Percentiles rank a stretch among this genome's conserved stretches.
phyloP scores from a whole-genome alignment of 2,797 vertebrate genomes.

The Trichosurus vulpecula region DNA sequence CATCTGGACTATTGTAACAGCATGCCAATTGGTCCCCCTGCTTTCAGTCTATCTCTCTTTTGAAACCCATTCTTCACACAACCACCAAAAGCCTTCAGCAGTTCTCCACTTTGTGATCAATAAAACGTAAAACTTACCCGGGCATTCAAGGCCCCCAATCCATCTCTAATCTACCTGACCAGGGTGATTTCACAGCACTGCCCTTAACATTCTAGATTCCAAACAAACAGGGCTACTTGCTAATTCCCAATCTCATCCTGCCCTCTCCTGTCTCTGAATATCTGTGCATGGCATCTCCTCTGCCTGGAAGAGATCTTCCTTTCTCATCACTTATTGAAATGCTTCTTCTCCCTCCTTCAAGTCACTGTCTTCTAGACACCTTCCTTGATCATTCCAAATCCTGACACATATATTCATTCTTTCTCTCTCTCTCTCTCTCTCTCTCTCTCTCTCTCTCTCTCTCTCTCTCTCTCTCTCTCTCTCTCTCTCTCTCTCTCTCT shows the following conservation, averaged over 20 bases:
- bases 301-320: not conserved
- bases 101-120: not conserved
- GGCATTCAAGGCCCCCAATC: not conserved
- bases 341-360: not conserved
- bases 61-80: fast-evolving
- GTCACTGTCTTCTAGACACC: not conserved
- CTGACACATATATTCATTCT: not conserved
- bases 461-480: no score
- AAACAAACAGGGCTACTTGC: not conserved
- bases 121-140: not conserved
- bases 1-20: not conserved
- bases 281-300: not conserved
- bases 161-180: not conserved
- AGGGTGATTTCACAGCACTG: not conserved
- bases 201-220: not conserved
- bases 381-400: not conserved
- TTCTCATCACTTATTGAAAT: not conserved
- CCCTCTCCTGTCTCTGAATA: not conserved
- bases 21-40: not conserved
- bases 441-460: no score
- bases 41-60: not conserved
- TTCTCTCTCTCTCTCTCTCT: no score
- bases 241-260: not conserved
- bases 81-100: not conserved
- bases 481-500: no score